Base-by-base conservation (phyloP, 2,797 vertebrate genomes). In the Buceros bicornis region DNA sequence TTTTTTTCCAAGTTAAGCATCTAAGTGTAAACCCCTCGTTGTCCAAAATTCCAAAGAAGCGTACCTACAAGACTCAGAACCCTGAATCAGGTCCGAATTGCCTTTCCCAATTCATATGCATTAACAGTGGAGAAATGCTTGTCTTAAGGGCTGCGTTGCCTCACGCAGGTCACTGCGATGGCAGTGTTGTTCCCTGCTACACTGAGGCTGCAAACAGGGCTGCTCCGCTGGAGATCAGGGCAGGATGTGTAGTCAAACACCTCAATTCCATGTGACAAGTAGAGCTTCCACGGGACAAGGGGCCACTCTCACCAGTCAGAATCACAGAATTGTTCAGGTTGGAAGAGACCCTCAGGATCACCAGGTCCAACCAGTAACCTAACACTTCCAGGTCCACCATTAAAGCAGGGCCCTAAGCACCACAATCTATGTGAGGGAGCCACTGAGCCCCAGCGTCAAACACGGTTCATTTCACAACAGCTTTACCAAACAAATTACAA, bases 341-440 rank as follows among this genome's bases (percentile, higher is more conserved):
- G 57, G n/a, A 45, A 65, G 47, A 65, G 43, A 64, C 17, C 13
- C 29, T 64, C 29, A 45, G 57, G 42, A 33, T 33, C 4, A 45
- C 33, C 2, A 1, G 61, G n/a, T 22, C 43, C 21, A 67, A 37
- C 54, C 21, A 14, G 14, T 73, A 50, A 56, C 17, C 47, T 65
- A 53, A 16, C 50, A 26, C 35, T 69, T 7, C 33, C 15, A 53
- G 33, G 57, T 26, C 64, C 66, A 60, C 43, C 53, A 43, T 31
- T 65, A 56, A 80, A 45, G 10, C 16, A 26, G 7, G 19, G 45
- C 20, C 35, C 26, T 18, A 43, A 71, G 64, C 2, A 5, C 4
- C 56, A n/a, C 0, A 0, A 45, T 40, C 21, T 66, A 29, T 3
- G 1, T 28, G 25, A 87, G 22, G 8, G 8, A 80, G 29, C 13